Evolutionary conservation across 2,888 invertebrate species (phyloP).

Genomic region (Drosophila vallismaia): DNA sequence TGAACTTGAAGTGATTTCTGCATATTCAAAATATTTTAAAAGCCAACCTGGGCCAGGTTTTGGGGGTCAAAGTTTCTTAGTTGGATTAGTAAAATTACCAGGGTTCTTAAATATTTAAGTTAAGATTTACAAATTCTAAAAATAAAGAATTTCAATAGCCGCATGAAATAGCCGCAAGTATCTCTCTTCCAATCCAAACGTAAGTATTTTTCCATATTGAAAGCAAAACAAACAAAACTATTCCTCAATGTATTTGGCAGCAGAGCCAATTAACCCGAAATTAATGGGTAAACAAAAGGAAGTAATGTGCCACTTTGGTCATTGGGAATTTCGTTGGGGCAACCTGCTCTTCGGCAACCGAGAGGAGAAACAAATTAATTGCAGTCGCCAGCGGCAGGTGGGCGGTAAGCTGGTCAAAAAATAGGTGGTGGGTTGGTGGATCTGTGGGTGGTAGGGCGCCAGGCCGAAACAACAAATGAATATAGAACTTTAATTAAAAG

Average conservation of each 20-base stretch:
- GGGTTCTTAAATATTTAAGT: background rate
- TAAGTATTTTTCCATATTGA: background rate
- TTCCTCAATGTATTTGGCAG: slow-evolving; percentile 23
- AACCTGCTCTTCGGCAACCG: slow-evolving; percentile 29
- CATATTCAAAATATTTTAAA: slow-evolving; percentile 15
- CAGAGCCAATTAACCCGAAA: slow-evolving; percentile 49
- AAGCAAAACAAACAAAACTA: slow-evolving; percentile 26
- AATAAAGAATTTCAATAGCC: too few relatives aligned
- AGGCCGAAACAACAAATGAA: slow-evolving; percentile 67
- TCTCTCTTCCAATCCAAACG: background rate
- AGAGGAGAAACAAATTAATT: slow-evolving; percentile 66
- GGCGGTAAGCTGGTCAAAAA: slow-evolving; percentile 26
- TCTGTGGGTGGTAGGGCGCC: slow-evolving; percentile 49
- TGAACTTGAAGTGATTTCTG: slow-evolving; percentile 31
- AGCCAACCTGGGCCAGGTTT: background rate
- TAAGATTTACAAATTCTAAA: too few relatives aligned
- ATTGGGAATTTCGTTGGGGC: slow-evolving; percentile 53
- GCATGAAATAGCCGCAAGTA: background rate
- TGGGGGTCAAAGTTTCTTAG: background rate
- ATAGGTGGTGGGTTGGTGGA: slow-evolving; percentile 13
- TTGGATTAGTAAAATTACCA: background rate
- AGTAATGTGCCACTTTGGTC: slow-evolving; percentile 33
- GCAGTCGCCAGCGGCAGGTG: slow-evolving; percentile 68
- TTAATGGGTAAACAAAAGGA: slow-evolving; percentile 73
- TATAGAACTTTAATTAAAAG: slow-evolving; percentile 75